Percentiles rank a stretch among this genome's conserved stretches.
phyloP scores from a whole-genome alignment of 2,797 vertebrate genomes.

The Anas flavirostris region DNA sequence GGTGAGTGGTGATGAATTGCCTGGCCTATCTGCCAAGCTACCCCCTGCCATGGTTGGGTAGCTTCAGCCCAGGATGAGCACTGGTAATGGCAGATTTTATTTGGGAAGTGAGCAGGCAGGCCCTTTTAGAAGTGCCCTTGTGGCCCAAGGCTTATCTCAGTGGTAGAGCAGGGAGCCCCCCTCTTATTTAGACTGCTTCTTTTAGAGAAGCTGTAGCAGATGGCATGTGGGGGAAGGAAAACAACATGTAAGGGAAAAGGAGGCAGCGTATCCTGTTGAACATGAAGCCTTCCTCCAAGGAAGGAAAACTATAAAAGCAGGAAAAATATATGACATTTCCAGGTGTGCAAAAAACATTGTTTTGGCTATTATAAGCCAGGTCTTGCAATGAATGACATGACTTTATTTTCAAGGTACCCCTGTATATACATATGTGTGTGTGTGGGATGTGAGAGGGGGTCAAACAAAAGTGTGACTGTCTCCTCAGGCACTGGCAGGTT shows the following conservation, averaged over 20 bases:
- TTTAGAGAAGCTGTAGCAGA: background rate
- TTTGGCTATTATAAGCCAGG: background rate
- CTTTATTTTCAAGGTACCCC: background rate
- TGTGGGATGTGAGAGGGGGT: background rate
- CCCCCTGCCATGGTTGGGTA: background rate
- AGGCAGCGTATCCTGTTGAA: background rate
- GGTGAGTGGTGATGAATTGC: background rate
- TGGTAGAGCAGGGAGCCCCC: background rate
- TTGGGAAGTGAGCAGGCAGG: background rate
- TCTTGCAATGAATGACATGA: background rate
- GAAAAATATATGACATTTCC: background rate
- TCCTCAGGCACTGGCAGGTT: background rate
- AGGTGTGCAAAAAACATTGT: background rate
- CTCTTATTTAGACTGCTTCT: background rate
- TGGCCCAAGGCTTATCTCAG: rapidly evolving
- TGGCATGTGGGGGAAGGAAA: background rate
- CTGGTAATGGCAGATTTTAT: background rate
- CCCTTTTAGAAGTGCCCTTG: background rate
- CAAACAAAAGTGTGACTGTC: background rate
- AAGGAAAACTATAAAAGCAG: background rate
- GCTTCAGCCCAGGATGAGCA: background rate
- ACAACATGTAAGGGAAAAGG: background rate
- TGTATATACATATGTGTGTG: background rate
- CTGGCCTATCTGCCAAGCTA: background rate
- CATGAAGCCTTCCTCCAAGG: background rate